Evolutionary conservation across 2,888 invertebrate genomes (phyloP).

Genomic region (Xestia sexstrigata): DNA sequence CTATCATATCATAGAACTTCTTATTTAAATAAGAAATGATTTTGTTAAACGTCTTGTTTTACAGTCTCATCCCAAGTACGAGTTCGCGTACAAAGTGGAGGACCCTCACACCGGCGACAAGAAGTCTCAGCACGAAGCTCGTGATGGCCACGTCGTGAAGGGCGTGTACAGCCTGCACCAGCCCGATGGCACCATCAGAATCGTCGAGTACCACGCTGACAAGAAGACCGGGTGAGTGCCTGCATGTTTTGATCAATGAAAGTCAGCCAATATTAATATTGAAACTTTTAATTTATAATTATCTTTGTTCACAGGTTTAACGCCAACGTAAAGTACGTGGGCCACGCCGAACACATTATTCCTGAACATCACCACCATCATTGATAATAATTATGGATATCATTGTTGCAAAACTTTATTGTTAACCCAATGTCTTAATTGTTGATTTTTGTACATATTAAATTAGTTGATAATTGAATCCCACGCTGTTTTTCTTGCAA

Average conservation of each 20-base stretch:
- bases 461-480: slow-evolving; percentile 7
- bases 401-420: slow-evolving; percentile 24
- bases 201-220: slow-evolving; percentile 86
- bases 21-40: too few relatives aligned
- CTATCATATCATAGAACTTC: too few relatives aligned
- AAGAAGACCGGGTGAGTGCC: slow-evolving; percentile 52
- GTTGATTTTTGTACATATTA: slow-evolving; percentile 47
- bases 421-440: slow-evolving; percentile 30
- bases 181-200: slow-evolving; percentile 86
- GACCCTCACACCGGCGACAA: slow-evolving; percentile 86
- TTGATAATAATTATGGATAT: slow-evolving; percentile 23
- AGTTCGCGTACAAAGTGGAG: slow-evolving; percentile 84
- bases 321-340: slow-evolving; percentile 69
- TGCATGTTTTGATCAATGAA: too few relatives aligned
- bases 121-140: slow-evolving; percentile 84
- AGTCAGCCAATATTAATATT: too few relatives aligned
- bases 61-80: slow-evolving; percentile 61
- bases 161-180: slow-evolving; percentile 89
- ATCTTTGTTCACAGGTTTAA: too few relatives aligned
- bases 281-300: too few relatives aligned
- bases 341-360: slow-evolving; percentile 68
- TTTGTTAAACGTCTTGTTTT: background rate
- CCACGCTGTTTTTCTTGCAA: background rate
- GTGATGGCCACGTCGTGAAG: slow-evolving; percentile 89
- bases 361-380: slow-evolving; percentile 63